Conservation (phyloP, 2,888 invertebrate species). For the Scelioninae gen. 2 region DNA sequence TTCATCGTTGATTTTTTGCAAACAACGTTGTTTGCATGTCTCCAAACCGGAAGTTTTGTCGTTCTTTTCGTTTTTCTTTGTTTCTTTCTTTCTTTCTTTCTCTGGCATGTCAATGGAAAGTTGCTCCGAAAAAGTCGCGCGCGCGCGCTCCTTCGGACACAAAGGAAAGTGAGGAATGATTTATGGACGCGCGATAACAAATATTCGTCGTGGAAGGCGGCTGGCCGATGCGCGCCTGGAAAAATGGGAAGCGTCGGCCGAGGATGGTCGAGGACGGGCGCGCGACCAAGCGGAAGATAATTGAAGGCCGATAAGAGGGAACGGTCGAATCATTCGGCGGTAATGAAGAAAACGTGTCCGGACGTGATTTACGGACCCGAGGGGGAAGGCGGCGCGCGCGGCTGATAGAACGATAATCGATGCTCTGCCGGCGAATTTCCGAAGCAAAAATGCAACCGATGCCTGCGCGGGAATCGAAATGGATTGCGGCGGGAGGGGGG, state of each 20-base stretch:
- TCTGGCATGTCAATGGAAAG: conserved; percentile 13
- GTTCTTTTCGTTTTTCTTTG: too few relatives aligned
- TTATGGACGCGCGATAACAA: conserved; percentile 40
- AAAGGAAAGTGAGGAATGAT: conserved; percentile 45
- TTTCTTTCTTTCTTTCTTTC: too few relatives aligned
- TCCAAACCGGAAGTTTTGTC: too few relatives aligned
- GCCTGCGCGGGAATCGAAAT: too few relatives aligned
- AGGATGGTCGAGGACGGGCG: background rate
- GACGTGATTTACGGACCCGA: conserved; percentile 20
- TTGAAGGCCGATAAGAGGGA: conserved; percentile 31
- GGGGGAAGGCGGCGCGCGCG: background rate
- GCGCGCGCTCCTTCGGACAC: conserved; percentile 3
- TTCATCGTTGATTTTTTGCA: too few relatives aligned
- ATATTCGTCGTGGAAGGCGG: conserved; percentile 32
- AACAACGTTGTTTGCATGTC: too few relatives aligned
- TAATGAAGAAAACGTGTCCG: conserved; percentile 20
- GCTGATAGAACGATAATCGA: too few relatives aligned
- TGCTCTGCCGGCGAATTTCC: too few relatives aligned
- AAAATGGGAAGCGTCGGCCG: conserved; percentile 18
- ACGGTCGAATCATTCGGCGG: conserved; percentile 39
- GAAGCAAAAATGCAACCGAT: too few relatives aligned
- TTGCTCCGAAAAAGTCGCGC: conserved; percentile 16
- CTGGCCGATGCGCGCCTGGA: conserved; percentile 1
- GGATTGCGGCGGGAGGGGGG: too few relatives aligned
- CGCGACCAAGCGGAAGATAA: conserved; percentile 33